Conservation (phyloP, 1,140 invertebrate species). For the Drosophila truncata region DNA sequence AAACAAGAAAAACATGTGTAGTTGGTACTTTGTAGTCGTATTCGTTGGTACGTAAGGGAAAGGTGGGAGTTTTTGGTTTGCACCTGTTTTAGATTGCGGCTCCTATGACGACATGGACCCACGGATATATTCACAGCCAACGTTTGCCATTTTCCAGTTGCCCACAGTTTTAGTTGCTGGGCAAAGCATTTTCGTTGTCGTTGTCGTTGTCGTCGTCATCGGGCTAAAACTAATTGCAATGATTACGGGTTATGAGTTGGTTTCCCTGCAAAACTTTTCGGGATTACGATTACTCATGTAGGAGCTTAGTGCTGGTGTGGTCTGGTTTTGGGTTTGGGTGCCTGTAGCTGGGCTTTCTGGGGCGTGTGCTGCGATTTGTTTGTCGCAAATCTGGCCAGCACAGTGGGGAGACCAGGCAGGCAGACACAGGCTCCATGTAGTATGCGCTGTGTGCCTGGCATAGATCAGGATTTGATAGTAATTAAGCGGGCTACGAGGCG, state of each 20-base stretch:
- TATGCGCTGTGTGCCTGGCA: neutral
- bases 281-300: slow-evolving; percentile 66
- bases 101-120: slow-evolving; percentile 42
- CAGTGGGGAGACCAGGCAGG: slow-evolving; percentile 23
- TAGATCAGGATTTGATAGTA: slow-evolving; percentile 46
- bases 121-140: neutral
- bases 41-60: neutral
- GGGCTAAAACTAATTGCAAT: slow-evolving; percentile 51
- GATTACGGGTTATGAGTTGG: slow-evolving; percentile 59
- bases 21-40: slow-evolving; percentile 24
- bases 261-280: slow-evolving; percentile 54
- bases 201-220: slow-evolving; percentile 32
- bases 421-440: too few species aligned
- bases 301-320: slow-evolving; percentile 35
- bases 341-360: slow-evolving; percentile 4
- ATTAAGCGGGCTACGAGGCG: slow-evolving; percentile 35
- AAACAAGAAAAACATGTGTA: too few species aligned
- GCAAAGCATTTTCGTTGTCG: slow-evolving; percentile 15
- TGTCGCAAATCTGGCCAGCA: slow-evolving; percentile 27
- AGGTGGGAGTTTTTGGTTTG: neutral
- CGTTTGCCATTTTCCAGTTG: slow-evolving; percentile 23
- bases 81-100: slow-evolving; percentile 31
- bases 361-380: slow-evolving; percentile 50
- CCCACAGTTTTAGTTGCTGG: slow-evolving; percentile 3
- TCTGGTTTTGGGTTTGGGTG: slow-evolving; percentile 14